These are phyloP conservation scores for Boloria euphrosyne DNA, from an alignment of 2,888 invertebrate species.

Conservation along the genomic window DNA sequence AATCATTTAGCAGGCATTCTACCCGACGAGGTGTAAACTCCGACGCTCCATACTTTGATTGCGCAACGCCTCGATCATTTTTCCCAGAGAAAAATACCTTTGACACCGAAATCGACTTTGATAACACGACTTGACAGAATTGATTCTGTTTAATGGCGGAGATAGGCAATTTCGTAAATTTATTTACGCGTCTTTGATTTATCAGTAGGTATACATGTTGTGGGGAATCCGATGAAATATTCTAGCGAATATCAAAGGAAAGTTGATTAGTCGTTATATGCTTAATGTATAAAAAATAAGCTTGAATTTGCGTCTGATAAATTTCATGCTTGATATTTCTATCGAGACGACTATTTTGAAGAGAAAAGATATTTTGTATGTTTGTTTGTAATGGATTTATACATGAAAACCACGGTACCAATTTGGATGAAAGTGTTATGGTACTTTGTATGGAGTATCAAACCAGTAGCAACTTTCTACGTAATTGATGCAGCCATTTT, in stretches of 20 bases:
- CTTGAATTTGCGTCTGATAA: background rate
- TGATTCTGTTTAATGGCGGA: slow-evolving; percentile 35
- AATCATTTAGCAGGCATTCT: slow-evolving; percentile 30
- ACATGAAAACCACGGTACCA: too few species aligned
- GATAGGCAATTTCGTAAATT: slow-evolving; percentile 37
- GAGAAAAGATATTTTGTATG: too few species aligned
- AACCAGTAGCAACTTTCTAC: too few species aligned
- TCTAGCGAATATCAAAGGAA: background rate
- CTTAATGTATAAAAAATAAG: slow-evolving; percentile 13
- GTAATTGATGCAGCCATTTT: too few species aligned
- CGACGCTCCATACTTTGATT: slow-evolving; percentile 29
- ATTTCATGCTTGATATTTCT: too few species aligned
- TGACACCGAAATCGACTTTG: slow-evolving; percentile 36
- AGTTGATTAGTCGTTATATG: slow-evolving; percentile 9
- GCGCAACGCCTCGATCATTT: slow-evolving; percentile 32
- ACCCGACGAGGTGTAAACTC: slow-evolving; percentile 33
- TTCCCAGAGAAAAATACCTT: slow-evolving; percentile 40
- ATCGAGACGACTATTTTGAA: too few species aligned
- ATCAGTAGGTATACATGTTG: slow-evolving; percentile 5
- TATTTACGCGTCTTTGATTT: slow-evolving; percentile 29
- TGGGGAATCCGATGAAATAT: background rate
- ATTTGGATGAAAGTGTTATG: too few species aligned
- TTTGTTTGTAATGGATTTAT: too few species aligned
- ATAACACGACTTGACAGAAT: slow-evolving; percentile 26
- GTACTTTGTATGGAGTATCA: too few species aligned